Conservation (phyloP, 1,140 invertebrate genomes). For the Pogonomyrmex barbatus region DNA sequence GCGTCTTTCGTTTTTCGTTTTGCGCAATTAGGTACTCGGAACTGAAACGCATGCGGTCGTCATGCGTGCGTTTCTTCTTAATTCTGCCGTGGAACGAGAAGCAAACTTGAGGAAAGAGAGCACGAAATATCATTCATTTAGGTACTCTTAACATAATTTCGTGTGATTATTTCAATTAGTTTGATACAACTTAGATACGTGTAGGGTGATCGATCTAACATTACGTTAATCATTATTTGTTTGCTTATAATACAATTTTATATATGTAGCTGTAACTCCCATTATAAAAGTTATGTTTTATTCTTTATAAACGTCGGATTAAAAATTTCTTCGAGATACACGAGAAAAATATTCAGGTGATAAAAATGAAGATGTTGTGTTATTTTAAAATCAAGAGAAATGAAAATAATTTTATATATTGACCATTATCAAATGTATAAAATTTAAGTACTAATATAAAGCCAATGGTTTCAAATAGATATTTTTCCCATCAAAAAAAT, state of each 20-base stretch:
- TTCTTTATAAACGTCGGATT: no score
- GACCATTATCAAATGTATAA: not conserved
- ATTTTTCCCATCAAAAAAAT: not conserved
- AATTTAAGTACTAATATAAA: not conserved
- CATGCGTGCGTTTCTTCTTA: constrained; percentile 15
- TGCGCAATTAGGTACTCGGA: constrained; percentile 60
- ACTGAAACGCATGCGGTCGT: constrained; percentile 52
- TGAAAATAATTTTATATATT: not conserved
- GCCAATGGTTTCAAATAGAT: constrained; percentile 1
- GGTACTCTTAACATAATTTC: constrained; percentile 20
- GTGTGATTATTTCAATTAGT: constrained; percentile 27
- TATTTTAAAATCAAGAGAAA: not conserved
- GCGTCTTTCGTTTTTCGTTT: constrained; percentile 25
- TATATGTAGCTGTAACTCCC: not conserved
- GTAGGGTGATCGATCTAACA: not conserved
- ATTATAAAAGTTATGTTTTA: not conserved
- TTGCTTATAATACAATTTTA: not conserved
- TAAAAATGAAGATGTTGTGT: not conserved
- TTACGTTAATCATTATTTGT: not conserved
- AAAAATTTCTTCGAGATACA: not conserved
- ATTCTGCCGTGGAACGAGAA: constrained; percentile 4
- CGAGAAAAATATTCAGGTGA: not conserved
- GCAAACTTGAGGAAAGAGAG: not conserved
- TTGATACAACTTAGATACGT: not conserved
- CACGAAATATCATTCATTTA: constrained; percentile 34